Percentiles rank a stretch among this genome's conserved stretches.
Conservation (phyloP, 2,113 vertebrate genomes). For the Blennius ocellaris region DNA sequence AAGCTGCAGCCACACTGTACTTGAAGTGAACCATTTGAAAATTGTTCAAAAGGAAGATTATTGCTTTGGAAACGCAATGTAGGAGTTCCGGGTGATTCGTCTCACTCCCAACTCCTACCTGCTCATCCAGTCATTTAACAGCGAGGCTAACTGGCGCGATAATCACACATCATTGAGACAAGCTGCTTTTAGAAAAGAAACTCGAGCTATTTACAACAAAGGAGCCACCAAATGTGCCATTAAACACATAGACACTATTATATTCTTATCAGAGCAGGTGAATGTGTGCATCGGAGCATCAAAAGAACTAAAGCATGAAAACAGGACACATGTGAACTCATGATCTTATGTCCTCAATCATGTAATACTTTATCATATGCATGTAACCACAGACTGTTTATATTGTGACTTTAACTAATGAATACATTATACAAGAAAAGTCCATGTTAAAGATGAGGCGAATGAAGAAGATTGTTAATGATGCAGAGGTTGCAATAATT, state of each 20-base stretch:
- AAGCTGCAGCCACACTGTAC: background rate
- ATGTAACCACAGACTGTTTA: background rate
- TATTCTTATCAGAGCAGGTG: background rate
- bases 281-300: background rate
- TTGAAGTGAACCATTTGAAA: background rate
- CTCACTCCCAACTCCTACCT: background rate
- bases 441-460: background rate
- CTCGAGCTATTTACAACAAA: too few relatives aligned
- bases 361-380: too few relatives aligned
- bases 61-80: background rate
- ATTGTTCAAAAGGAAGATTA: background rate
- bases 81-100: background rate
- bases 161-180: conserved; percentile 13
- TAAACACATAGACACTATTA: background rate
- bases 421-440: conserved; percentile 4
- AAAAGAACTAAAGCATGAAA: too few relatives aligned
- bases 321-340: too few relatives aligned
- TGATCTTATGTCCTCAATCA: too few relatives aligned
- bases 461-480: conserved; percentile 13
- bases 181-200: background rate
- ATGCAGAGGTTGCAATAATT: conserved; percentile 15
- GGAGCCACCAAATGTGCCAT: background rate
- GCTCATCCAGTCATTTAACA: conserved; percentile 13
- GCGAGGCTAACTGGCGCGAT: conserved; percentile 6
- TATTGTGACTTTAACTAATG: background rate